Conservation (phyloP, 2,888 invertebrate genomes). For the Protonemura montana region DNA sequence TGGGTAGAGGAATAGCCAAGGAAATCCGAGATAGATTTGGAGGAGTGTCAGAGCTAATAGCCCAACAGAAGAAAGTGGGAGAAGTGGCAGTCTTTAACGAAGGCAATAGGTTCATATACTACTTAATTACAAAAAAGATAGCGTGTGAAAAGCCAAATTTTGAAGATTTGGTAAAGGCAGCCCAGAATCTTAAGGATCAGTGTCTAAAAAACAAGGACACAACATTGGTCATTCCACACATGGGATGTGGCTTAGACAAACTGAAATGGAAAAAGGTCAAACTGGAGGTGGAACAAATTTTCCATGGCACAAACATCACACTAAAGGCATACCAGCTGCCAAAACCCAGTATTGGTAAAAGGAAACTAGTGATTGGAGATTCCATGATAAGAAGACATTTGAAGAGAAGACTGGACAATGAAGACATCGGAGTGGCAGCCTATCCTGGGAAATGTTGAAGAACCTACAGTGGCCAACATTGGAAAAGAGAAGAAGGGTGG, state of each 20-base stretch:
- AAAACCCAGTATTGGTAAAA: not conserved
- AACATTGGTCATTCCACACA: conserved; percentile 57
- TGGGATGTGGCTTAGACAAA: conserved; percentile 59
- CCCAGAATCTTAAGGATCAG: conserved; percentile 55
- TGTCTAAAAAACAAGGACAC: conserved; percentile 54
- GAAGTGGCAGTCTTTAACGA: conserved; percentile 26
- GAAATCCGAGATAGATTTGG: conserved; percentile 24
- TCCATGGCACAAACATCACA: conserved; percentile 9
- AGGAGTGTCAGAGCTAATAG: not conserved
- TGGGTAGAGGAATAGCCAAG: conserved; percentile 21
- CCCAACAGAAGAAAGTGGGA: conserved; percentile 28
- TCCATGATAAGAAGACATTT: conserved; percentile 19
- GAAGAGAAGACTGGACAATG: not conserved
- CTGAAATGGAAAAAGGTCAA: conserved; percentile 57
- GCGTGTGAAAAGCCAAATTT: conserved; percentile 57
- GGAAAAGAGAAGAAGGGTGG: too few relatives aligned
- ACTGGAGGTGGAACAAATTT: not conserved
- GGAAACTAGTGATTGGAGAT: conserved; percentile 23
- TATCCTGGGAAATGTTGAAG: conserved; percentile 30
- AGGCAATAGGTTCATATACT: conserved; percentile 47
- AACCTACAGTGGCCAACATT: too few relatives aligned
- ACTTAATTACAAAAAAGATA: conserved; percentile 56
- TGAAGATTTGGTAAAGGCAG: conserved; percentile 53
- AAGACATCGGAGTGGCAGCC: not conserved
- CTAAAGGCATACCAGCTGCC: conserved; percentile 22